Percentiles rank a stretch among this genome's conserved stretches.
These are phyloP conservation scores for Harpalus rufipes DNA, from an alignment of 2,888 invertebrate species.

Conservation along the genomic window DNA sequence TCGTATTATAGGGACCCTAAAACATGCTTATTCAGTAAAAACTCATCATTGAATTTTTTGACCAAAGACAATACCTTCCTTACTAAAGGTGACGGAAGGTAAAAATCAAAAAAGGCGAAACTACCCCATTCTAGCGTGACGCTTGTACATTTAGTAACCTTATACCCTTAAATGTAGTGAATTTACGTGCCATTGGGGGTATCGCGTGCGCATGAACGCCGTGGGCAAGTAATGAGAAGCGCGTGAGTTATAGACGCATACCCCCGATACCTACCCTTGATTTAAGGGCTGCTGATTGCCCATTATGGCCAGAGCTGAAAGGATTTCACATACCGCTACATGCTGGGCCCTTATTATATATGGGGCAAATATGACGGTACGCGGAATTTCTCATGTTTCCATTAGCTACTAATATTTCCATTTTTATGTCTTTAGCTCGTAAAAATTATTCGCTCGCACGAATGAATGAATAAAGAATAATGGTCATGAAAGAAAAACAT, in stretches of 20 bases:
- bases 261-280: constrained; percentile 47
- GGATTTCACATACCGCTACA: constrained; percentile 37
- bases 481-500: not conserved
- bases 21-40: too few species aligned
- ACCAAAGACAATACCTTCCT: too few species aligned
- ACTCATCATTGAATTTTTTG: too few species aligned
- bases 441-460: not conserved
- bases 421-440: not conserved
- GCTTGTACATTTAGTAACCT: not conserved
- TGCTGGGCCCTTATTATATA: constrained; percentile 1
- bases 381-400: constrained; percentile 5
- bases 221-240: constrained; percentile 50
- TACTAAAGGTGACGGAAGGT: too few species aligned
- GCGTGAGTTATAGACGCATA: constrained; percentile 41
- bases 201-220: constrained; percentile 22
- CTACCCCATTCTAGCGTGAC: not conserved
- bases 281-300: constrained; percentile 60
- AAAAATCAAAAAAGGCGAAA: too few species aligned
- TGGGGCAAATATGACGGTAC: constrained; percentile 35
- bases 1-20: too few species aligned
- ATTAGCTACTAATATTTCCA: constrained; percentile 5
- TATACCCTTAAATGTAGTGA: constrained; percentile 20
- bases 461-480: constrained; percentile 18
- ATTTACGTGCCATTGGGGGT: constrained; percentile 22
- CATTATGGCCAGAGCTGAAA: constrained; percentile 34